Evolutionary conservation across 2,113 vertebrate genomes (phyloP).

Genomic region (Cebus imitator): DNA sequence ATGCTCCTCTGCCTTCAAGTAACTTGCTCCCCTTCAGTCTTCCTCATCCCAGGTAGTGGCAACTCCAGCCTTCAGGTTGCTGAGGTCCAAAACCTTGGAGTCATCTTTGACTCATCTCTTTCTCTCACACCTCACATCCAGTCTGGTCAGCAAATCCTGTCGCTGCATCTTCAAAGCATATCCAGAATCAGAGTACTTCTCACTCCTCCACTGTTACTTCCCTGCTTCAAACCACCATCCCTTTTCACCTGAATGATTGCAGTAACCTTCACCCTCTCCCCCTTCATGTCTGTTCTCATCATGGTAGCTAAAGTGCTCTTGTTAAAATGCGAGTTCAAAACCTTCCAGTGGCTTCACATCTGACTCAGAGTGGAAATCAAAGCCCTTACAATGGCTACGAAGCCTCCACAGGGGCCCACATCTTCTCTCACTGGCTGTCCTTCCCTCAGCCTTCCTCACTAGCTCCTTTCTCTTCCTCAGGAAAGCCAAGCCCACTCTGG

Average conservation of each 20-base stretch:
- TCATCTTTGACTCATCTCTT: not conserved
- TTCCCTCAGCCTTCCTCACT: not conserved
- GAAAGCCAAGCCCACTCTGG: not conserved
- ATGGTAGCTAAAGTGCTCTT: fast-evolving
- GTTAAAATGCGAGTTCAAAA: slow-evolving; percentile 47
- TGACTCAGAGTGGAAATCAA: slow-evolving; percentile 32
- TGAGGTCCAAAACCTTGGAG: not conserved
- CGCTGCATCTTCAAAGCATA: not conserved
- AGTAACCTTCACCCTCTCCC: not conserved
- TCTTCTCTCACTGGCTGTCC: not conserved
- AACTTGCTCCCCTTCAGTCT: not conserved
- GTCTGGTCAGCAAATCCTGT: not conserved
- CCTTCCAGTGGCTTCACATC: not conserved
- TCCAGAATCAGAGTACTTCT: not conserved
- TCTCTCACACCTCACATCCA: not conserved
- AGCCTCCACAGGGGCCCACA: not conserved
- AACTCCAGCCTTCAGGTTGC: not conserved
- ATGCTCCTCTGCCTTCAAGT: not conserved
- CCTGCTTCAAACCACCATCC: not conserved
- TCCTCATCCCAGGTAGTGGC: not conserved
- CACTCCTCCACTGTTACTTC: not conserved
- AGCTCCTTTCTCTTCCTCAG: not conserved
- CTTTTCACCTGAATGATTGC: not conserved
- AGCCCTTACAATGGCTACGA: not conserved
- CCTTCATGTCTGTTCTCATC: not conserved